These are phyloP conservation scores for Pleuronectes platessa DNA, from an alignment of 2,113 vertebrate genomes.

Conservation along the genomic window DNA sequence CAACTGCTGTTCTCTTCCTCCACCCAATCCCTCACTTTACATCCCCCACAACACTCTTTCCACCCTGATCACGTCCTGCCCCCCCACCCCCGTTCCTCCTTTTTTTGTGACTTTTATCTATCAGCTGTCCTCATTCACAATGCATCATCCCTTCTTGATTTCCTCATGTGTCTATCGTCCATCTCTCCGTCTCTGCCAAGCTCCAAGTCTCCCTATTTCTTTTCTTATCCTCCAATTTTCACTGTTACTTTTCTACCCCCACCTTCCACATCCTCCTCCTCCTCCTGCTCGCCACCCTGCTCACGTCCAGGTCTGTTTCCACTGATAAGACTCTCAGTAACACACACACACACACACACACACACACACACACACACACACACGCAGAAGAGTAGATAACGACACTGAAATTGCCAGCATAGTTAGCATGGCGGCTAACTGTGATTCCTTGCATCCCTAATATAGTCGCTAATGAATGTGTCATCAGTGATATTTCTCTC, in stretches of 20 bases:
- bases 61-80: slow-evolving; percentile 38
- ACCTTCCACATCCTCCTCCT: background rate
- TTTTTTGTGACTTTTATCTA: slow-evolving; percentile 48
- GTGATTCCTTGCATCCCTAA: slow-evolving; percentile 46
- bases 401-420: slow-evolving; percentile 48
- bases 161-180: slow-evolving; percentile 49
- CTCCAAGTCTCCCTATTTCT: slow-evolving; percentile 51
- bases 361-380: slow-evolving; percentile 23
- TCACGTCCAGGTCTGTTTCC: slow-evolving; percentile 79
- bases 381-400: slow-evolving; percentile 42
- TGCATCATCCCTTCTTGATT: slow-evolving; percentile 55
- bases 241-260: slow-evolving; percentile 34
- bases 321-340: slow-evolving; percentile 73
- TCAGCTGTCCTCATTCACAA: slow-evolving; percentile 27
- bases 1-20: slow-evolving; percentile 4
- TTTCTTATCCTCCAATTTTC: slow-evolving; percentile 63
- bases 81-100: slow-evolving; percentile 14
- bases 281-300: slow-evolving; percentile 65
- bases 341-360: slow-evolving; percentile 23
- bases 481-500: slow-evolving; percentile 62
- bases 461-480: slow-evolving; percentile 71
- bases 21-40: background rate
- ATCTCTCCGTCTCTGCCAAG: slow-evolving; percentile 35
- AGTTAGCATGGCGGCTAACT: slow-evolving; percentile 65
- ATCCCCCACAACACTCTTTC: slow-evolving; percentile 21